Percentiles rank a stretch among this genome's conserved stretches.
Evolutionary conservation across 2,797 vertebrate genomes (phyloP).

Genomic region (Ciconia nigra): DNA sequence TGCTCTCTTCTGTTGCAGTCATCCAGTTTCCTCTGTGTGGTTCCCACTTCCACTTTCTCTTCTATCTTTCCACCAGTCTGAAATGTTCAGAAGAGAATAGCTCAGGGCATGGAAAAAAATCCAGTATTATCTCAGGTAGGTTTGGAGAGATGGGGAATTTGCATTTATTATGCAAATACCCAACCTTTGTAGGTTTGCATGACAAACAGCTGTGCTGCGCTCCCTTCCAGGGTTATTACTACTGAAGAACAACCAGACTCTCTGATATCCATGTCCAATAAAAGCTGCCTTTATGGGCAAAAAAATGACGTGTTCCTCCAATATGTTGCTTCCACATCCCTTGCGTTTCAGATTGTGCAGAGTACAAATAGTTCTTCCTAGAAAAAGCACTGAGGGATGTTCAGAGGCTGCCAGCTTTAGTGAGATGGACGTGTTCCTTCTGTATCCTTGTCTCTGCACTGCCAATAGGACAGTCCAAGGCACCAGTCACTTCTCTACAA

Average conservation of each 20-base stretch:
- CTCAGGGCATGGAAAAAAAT: neutral
- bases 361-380: neutral
- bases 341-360: rapidly evolving
- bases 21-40: neutral
- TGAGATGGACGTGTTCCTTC: neutral
- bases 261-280: rapidly evolving
- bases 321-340: neutral
- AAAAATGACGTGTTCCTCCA: rapidly evolving
- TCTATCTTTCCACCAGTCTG: neutral
- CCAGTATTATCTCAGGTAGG: neutral
- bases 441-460: neutral
- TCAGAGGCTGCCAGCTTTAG: neutral
- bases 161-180: neutral
- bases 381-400: neutral
- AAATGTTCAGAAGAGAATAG: neutral
- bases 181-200: neutral
- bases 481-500: neutral
- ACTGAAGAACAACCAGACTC: neutral
- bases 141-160: neutral
- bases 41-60: neutral
- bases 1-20: neutral
- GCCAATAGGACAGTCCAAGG: neutral
- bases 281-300: neutral
- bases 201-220: neutral
- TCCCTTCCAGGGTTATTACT: neutral